These are phyloP conservation scores for Phymastichus coffea DNA, from an alignment of 1,140 invertebrate genomes.

Conservation along the genomic window DNA sequence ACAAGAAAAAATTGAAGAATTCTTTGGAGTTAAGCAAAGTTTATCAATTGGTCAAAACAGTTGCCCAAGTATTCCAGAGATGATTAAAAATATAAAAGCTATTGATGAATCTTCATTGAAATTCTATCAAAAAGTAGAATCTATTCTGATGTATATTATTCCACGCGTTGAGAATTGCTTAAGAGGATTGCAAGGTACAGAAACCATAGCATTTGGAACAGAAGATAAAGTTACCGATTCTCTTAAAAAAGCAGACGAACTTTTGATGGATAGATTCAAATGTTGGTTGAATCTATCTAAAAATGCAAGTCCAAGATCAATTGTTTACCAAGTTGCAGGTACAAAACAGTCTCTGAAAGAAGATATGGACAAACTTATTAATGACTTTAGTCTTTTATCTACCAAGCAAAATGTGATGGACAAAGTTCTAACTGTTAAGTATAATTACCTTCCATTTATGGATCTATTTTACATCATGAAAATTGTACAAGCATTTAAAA, in stretches of 20 bases:
- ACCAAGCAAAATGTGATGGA: too few species aligned
- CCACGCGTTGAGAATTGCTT: constrained; percentile 9
- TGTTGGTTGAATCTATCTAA: not conserved
- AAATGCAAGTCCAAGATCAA: not conserved
- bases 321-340: not conserved
- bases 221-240: too few species aligned
- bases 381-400: too few species aligned
- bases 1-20: not conserved
- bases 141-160: not conserved
- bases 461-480: constrained; percentile 13
- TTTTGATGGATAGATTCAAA: not conserved
- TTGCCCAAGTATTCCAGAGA: constrained; percentile 1
- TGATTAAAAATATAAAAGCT: not conserved
- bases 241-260: not conserved
- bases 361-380: too few species aligned
- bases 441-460: not conserved
- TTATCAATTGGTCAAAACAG: constrained; percentile 3
- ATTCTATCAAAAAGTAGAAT: not conserved
- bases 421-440: too few species aligned
- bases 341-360: too few species aligned
- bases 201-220: too few species aligned
- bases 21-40: constrained; percentile 7
- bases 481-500: constrained; percentile 8
- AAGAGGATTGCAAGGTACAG: not conserved
- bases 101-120: not conserved